Conservation (phyloP, 2,113 vertebrate genomes). For the Caretta caretta region DNA sequence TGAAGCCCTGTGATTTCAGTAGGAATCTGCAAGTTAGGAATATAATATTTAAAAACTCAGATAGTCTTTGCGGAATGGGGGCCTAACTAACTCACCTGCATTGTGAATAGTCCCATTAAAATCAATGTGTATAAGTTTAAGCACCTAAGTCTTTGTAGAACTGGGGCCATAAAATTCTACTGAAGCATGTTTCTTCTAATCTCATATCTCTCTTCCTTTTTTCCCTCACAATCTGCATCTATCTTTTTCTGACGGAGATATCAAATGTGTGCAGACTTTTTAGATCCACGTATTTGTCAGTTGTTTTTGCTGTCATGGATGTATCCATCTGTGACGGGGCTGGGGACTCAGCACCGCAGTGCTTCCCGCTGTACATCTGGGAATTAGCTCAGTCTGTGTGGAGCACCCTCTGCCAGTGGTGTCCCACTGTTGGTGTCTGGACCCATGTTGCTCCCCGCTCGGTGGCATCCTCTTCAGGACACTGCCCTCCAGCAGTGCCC, state of each 20-base stretch:
- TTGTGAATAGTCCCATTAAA: background rate
- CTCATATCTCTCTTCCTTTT: background rate
- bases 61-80: background rate
- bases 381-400: too few species aligned
- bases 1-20: background rate
- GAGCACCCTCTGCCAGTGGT: too few species aligned
- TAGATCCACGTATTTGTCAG: constrained; percentile 9
- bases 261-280: background rate
- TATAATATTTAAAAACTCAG: background rate
- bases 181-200: background rate
- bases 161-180: background rate
- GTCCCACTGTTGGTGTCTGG: too few species aligned
- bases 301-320: constrained; percentile 31
- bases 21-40: background rate
- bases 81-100: background rate
- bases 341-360: too few species aligned
- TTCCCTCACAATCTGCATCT: constrained; percentile 26
- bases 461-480: too few species aligned
- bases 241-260: constrained; percentile 21
- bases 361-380: too few species aligned
- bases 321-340: background rate
- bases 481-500: too few species aligned
- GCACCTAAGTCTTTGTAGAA: background rate
- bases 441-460: too few species aligned
- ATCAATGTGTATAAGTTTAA: background rate